These are phyloP conservation scores for Chaetophractus vellerosus DNA, from an alignment of 2,797 vertebrate genomes.

Conservation along the genomic window DNA sequence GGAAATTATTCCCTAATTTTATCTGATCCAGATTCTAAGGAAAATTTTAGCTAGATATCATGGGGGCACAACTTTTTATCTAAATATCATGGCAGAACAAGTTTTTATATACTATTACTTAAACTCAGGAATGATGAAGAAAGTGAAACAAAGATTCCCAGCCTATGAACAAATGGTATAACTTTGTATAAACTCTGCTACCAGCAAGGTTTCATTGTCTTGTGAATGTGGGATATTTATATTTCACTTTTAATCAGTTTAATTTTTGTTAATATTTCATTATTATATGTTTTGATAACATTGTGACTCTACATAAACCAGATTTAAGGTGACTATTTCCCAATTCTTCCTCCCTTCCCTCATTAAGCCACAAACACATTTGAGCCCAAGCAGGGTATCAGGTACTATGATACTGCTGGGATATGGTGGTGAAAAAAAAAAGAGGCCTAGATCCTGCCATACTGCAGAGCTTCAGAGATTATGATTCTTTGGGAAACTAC, in stretches of 20 bases:
- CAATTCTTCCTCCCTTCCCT: not conserved
- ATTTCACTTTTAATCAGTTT: not conserved
- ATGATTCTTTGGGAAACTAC: not conserved
- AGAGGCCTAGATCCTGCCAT: not conserved
- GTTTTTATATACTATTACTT: not conserved
- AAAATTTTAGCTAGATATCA: not conserved
- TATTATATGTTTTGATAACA: conserved; percentile 13
- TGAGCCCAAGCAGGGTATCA: not conserved
- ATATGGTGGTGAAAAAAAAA: not conserved
- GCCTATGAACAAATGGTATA: not conserved
- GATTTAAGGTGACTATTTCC: not conserved
- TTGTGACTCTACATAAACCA: not conserved
- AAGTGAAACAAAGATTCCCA: not conserved
- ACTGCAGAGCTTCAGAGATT: not conserved
- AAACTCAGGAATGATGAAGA: not conserved
- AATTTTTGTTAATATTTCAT: not conserved
- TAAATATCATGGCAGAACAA: not conserved
- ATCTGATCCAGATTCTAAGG: not conserved
- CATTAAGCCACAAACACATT: not conserved
- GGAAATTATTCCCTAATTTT: not conserved
- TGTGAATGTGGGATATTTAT: not conserved
- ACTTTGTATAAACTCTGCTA: not conserved
- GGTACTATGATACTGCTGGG: not conserved
- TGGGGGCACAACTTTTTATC: not conserved
- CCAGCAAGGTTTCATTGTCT: not conserved